Base-by-base conservation (phyloP, 2,797 vertebrate genomes). In the Salmo trutta region DNA sequence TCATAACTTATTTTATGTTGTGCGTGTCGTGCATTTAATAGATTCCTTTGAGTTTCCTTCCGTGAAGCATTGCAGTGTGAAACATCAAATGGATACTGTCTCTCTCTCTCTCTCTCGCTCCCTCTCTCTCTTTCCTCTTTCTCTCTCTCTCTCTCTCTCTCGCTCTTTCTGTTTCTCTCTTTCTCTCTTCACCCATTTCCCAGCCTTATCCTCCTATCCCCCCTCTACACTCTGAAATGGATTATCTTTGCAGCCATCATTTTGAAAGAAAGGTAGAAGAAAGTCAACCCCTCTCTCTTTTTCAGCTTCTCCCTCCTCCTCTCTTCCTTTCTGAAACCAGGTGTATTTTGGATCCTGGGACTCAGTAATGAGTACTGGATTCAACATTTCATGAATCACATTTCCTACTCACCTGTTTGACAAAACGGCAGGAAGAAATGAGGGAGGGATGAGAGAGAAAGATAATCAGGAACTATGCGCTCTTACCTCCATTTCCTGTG, bases 1-100 rank as follows among this genome's bases (percentile, higher is more conserved):
- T 97, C 94, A 95, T 97, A 97, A 97, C 94, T 96, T 98, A 96
- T 92, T 92, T 93, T 95, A 94, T 95, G 96, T 97, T 96, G 95
- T 93, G 94, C 95, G 95, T 96, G 96, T 96, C 95, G 97, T 98
- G 95, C 96, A 98, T 98, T 98, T 97, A 97, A 98, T 96, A 95
- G 96, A 96, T 94, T 84, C 96, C 96, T 97, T 97, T 97, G 97
- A 97, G 95, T 96, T 62, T 96, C 95, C 90, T 93, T 95, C 95
- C 95, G 93, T 96, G 96, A 98, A 96, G 94, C 95, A 95, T 96
- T 96, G 94, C 96, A 94, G 93, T 91, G 19, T 91, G 91, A 85
- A 95, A 97, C 96, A 97, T 98, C 96, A 98, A 98, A 98, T 94
- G 79, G 74, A 79, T 83, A 4, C 17, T 21, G 56, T 10, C n/a